Evolutionary conservation across 2,113 vertebrate species (phyloP).

Genomic region (Malurus melanocephalus): DNA sequence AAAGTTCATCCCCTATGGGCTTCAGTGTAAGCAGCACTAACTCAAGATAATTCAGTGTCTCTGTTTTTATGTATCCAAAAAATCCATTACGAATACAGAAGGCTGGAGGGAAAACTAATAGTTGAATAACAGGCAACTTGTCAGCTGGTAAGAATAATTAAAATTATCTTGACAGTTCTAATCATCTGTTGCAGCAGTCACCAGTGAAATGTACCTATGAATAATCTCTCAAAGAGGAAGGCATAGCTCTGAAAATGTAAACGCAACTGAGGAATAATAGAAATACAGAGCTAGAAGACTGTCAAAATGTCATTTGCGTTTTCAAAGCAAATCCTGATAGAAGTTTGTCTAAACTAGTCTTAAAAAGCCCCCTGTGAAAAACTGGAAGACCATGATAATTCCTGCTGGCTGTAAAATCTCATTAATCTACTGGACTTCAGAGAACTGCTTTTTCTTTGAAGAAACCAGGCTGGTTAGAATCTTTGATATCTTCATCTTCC

Average conservation of each 20-base stretch:
- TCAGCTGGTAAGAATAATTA: neutral
- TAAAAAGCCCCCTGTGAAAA: constrained; percentile 20
- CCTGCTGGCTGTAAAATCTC: constrained; percentile 36
- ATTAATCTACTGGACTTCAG: constrained; percentile 40
- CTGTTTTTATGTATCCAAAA: neutral
- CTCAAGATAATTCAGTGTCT: neutral
- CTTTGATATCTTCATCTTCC: constrained; percentile 58
- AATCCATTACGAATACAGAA: neutral
- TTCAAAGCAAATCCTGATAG: constrained; percentile 22
- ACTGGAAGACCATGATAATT: constrained; percentile 45
- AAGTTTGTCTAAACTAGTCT: constrained; percentile 38
- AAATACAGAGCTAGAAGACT: neutral
- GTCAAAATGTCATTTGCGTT: neutral
- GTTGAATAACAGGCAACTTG: neutral
- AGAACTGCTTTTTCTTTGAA: constrained; percentile 49
- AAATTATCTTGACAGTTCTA: constrained; percentile 1
- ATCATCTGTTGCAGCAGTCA: constrained; percentile 9
- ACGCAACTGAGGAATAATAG: neutral
- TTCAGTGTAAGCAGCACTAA: neutral
- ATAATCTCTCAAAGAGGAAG: neutral
- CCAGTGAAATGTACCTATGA: neutral
- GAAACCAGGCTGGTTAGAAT: constrained; percentile 35
- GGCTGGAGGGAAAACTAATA: neutral
- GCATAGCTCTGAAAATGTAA: neutral
- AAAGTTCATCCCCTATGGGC: neutral